A percentile compares a stretch with the other conserved stretches of the same genome.
phyloP scores from a whole-genome alignment of 2,888 invertebrate species.

The Hybos culiciformis region DNA sequence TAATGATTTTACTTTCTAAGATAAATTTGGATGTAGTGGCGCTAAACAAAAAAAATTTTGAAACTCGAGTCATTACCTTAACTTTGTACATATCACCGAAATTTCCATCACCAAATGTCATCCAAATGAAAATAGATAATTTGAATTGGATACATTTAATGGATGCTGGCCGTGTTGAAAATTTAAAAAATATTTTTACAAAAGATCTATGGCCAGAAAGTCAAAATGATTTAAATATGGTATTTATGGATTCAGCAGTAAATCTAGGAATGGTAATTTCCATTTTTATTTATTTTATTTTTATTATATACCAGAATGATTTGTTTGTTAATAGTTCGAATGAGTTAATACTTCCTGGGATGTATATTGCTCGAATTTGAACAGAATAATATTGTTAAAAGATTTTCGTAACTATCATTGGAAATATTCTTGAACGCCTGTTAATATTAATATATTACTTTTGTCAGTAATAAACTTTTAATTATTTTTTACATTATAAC shows the following conservation, averaged over 20 bases:
- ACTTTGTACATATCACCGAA: slow-evolving; percentile 52
- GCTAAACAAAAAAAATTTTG: slow-evolving; percentile 61
- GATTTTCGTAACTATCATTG: too few relatives aligned
- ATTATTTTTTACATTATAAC: too few relatives aligned
- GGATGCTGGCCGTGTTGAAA: slow-evolving; percentile 55
- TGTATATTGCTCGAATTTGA: too few relatives aligned
- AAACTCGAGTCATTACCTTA: slow-evolving; percentile 51
- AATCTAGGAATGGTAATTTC: too few relatives aligned
- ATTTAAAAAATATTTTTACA: slow-evolving; percentile 62
- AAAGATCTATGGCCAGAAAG: slow-evolving; percentile 67
- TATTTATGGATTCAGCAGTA: slow-evolving; percentile 73
- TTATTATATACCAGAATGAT: too few relatives aligned
- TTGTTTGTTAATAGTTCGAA: too few relatives aligned
- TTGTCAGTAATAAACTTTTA: too few relatives aligned
- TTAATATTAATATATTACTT: too few relatives aligned
- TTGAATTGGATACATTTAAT: slow-evolving; percentile 79
- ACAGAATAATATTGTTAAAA: too few relatives aligned
- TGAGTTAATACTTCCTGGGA: too few relatives aligned
- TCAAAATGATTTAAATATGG: slow-evolving; percentile 59
- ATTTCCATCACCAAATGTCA: slow-evolving; percentile 56
- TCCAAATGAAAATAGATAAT: slow-evolving; percentile 80
- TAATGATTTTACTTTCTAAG: slow-evolving; percentile 3
- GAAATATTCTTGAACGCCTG: too few relatives aligned
- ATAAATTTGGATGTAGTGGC: slow-evolving; percentile 60
- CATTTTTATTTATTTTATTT: too few relatives aligned